Evolutionary conservation across 2,113 vertebrate genomes (phyloP), one percentile per base, ranked within the genome.

Genomic region (Periophthalmodon schlosseri): DNA sequence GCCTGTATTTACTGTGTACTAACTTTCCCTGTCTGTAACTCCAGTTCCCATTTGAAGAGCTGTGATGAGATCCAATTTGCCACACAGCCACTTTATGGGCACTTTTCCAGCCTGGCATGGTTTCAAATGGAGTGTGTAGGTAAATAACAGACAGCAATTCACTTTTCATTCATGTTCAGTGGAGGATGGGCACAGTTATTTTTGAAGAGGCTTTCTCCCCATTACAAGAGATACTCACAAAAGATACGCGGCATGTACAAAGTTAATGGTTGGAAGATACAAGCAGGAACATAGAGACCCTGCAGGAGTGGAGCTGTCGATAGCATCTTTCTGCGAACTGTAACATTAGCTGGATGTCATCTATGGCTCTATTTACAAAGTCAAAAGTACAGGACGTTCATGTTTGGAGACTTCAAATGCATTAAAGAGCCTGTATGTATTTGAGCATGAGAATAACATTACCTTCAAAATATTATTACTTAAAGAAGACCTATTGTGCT

Each of bases 251-350:
- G n/a, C 34, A 18, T 21, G 63, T 13, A 34, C 28, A 33, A 39
- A 65, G 63, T 65, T 18, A 65, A 65, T 65, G 34, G 63, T 20
- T 13, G 34, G 34, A 36, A 65, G 44, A 65, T 65, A 44, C 63
- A 65, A 18, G 18, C 63, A 13, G 34, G 63, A 39, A 44, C 63
- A 65, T 16, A 8, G 34, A 39, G 63, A 34, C 2, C 63, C 63
- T 12, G 34, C 16, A 39, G 44, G 34, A 65, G 18, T 5, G 18
- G 16, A 39, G 63, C 33, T 4, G 33, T 44, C 63, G 39, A 64
- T 36, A n/a, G 13, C 23, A n/a, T 1, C 7, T 24, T 34, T 63
- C 16, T 3, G 28, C 2, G 14, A 34, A 63, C 15, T 63, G 5
- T 33, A 33, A 63, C 15, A 16, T 3, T 34, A 63, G 14, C 5